Evolutionary conservation across 2,797 vertebrate genomes (phyloP), one percentile per base, ranked within the genome.

Genomic region (Myotis vivesi): DNA sequence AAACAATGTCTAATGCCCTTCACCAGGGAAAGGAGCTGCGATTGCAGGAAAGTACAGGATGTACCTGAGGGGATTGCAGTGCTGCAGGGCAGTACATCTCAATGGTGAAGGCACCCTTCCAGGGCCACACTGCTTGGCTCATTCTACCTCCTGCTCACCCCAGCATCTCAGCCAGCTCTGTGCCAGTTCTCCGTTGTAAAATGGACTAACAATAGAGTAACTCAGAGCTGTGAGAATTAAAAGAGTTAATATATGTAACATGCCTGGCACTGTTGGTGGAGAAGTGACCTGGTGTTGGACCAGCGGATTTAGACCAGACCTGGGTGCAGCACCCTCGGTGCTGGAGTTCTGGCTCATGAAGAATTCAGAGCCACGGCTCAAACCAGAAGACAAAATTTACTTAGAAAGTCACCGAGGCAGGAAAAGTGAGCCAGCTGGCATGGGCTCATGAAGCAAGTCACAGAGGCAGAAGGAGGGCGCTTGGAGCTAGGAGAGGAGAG

Each of bases 151-250:
- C 46, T 30, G n/a, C 15, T 68, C 49, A 94, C 46, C 13, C 13
- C 55, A 23, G 90, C 36, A 92, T 57, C 36, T 73, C 46, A 55
- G 72, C 44, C 82, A 73, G 20, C 59, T 93, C 38, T 73, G 28
- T 49, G n/a, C 28, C 75, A 41, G 75, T 71, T 68, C 85, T 17
- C 92, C 2, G 69, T 44, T 91, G 10, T 88, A 91, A 92, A 94
- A 87, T 92, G 73, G 20, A 12, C 28, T 55, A 53, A 75, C 38
- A 38, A 69, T 30, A 89, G 36, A 62, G 57, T 9, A 71, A 51
- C 22, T 71, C 59, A 59, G 36, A 69, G 17, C 59, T 85, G 20
- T 87, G 53, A 89, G 46, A 49, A 92, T 89, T 81, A 66, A 83
- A 83, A 59, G 28, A 71, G 8, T 89, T 46, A 57, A n/a, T 59